Evolutionary conservation across 1,140 invertebrate species (phyloP).

Genomic region (Diabrotica virgifera): DNA sequence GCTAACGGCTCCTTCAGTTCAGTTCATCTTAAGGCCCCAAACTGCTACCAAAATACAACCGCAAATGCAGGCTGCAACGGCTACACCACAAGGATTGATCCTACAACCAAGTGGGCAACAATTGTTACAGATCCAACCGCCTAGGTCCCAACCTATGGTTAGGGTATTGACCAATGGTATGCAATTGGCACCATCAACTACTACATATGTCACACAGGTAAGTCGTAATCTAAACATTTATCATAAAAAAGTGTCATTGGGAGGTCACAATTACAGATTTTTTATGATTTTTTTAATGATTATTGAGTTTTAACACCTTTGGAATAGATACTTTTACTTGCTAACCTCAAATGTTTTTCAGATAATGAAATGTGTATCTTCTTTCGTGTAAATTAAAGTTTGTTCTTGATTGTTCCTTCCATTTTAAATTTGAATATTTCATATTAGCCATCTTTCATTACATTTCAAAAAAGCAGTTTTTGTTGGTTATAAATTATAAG

Average conservation of each 20-base stretch:
- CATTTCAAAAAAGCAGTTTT: too few species aligned
- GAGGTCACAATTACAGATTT: neutral
- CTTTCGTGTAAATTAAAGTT: too few species aligned
- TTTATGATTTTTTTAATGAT: neutral
- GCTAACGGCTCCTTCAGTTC: slow-evolving; percentile 49
- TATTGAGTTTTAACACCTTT: neutral
- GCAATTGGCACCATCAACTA: slow-evolving; percentile 45
- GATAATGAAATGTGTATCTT: too few species aligned
- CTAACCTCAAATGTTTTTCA: too few species aligned
- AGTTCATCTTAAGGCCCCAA: slow-evolving; percentile 53
- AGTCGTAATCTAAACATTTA: neutral
- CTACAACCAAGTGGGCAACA: slow-evolving; percentile 44
- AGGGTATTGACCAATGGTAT: slow-evolving; percentile 54
- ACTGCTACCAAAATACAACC: slow-evolving; percentile 47
- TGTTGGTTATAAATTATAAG: too few species aligned
- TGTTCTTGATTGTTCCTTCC: too few species aligned
- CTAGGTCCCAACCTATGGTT: slow-evolving; percentile 52
- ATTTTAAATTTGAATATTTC: too few species aligned
- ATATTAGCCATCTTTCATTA: too few species aligned
- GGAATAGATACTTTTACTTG: too few species aligned
- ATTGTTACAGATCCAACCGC: slow-evolving; percentile 42
- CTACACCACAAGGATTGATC: slow-evolving; percentile 45
- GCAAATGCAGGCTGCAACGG: slow-evolving; percentile 47
- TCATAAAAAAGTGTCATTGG: neutral
- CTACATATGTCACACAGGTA: slow-evolving; percentile 44